Evolutionary conservation across 2,113 vertebrate genomes (phyloP).

Genomic region (Oophaga pumilio): DNA sequence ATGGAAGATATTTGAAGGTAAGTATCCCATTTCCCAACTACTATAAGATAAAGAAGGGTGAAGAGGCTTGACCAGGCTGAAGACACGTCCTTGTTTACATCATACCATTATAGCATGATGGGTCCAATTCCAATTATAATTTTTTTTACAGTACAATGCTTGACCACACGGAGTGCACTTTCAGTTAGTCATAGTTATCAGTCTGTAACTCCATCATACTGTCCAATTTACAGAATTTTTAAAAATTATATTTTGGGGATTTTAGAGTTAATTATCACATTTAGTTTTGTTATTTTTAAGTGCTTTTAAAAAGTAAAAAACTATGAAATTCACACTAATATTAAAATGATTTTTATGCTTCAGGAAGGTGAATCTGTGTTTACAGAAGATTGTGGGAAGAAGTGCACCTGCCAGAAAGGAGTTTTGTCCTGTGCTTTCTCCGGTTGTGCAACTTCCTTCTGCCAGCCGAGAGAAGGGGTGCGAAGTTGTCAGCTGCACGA

Average conservation of each 20-base stretch:
- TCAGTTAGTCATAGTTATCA: background rate
- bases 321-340: background rate
- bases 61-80: background rate
- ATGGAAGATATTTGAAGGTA: constrained; percentile 63
- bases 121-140: background rate
- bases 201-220: no score
- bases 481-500: constrained; percentile 27
- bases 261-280: background rate
- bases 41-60: background rate
- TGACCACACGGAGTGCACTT: background rate
- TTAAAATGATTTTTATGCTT: background rate
- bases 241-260: background rate
- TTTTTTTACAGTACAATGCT: background rate
- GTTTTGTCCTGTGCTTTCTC: background rate
- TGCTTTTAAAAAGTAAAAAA: background rate
- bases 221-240: background rate
- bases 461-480: constrained; percentile 42
- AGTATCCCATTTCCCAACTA: background rate
- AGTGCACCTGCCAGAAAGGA: constrained; percentile 32
- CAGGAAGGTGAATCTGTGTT: constrained; percentile 35
- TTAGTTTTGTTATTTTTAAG: no score
- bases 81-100: background rate
- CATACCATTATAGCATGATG: background rate
- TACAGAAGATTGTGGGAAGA: constrained; percentile 13
- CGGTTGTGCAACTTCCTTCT: constrained; percentile 20